Evolutionary conservation across 2,888 invertebrate genomes (phyloP), one percentile per base, ranked within the genome.

Genomic region (Onchidella celtica): DNA sequence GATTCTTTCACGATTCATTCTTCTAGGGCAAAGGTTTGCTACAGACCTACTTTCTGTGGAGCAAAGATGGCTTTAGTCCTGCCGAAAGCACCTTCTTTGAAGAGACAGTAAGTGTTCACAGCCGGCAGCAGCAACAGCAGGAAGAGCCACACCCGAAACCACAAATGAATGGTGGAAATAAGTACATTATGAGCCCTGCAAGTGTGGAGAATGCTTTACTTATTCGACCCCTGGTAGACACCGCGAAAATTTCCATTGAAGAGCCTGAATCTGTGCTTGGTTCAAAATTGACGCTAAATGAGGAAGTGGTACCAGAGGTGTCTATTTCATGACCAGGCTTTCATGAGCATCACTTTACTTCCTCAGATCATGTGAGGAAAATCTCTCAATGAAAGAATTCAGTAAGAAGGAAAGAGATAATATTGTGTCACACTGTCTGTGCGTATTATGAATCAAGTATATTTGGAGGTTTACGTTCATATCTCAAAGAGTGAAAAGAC

Each of bases 11-110:
- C n/a, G 6, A 61, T 17, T 47, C 9, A 11, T 11, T 47, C 47
- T 47, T 47, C 17, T 38, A 78, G 78, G 78, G 78, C 14, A 78
- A 78, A 36, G 78, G 78, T 36, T 21, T 66, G 4, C 78, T 78
- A 17, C 78, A 78, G 34, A 78, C 78, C 17, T 78, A 78, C 38
- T 68, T 78, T n/a, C 36, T 78, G 38, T 59, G 14, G 2, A 66
- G 78, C 59, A 78, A 69, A 24, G 78, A 68, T 3, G 78, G 78
- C 2, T 78, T 78, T 24, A 55, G 57, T 24, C 78, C 78, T 3
- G 59, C 34, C 1, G 78, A 78, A 2, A 57, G 38, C 38, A 27
- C 3, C 14, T 11, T 38, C 17, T 27, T n/a, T 21, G 78, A 47
- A 11, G 63, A 74, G 3, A 21, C 11, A 61, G 14, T 27, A 6